phyloP scores from a whole-genome alignment of 2,888 invertebrate genomes.

The Andrena trimmerana region DNA sequence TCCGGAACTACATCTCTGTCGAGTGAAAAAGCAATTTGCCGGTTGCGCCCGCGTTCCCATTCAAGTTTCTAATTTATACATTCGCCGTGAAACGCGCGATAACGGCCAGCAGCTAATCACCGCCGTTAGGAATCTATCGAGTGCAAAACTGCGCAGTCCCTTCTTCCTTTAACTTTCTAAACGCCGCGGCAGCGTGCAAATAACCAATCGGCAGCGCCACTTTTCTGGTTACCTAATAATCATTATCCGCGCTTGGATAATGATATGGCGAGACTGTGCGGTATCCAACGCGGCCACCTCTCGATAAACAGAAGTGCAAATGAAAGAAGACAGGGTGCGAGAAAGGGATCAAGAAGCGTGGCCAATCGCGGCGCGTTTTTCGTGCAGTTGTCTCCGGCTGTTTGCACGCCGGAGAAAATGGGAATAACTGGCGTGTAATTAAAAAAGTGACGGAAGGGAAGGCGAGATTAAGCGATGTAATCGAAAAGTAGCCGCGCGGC shows the following conservation, averaged over 20 bases:
- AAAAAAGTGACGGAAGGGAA: conserved; percentile 26
- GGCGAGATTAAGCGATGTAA: conserved; percentile 6
- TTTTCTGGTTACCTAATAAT: conserved; percentile 2
- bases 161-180: conserved; percentile 33
- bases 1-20: background rate
- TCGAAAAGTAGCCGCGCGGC: conserved; percentile 22
- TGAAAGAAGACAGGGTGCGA: background rate
- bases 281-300: background rate
- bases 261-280: background rate
- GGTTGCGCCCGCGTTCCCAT: no score
- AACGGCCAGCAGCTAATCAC: background rate
- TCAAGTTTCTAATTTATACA: conserved; percentile 18
- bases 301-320: background rate
- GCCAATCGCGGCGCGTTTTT: background rate
- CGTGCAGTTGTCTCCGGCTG: background rate
- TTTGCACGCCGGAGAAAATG: background rate
- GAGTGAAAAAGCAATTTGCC: conserved; percentile 9
- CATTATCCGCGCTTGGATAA: background rate
- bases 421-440: conserved; percentile 18
- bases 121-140: background rate
- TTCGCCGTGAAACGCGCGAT: background rate
- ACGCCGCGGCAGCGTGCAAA: conserved; percentile 5
- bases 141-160: background rate
- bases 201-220: background rate
- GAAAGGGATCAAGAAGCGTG: background rate